phyloP scores from a whole-genome alignment of 2,797 vertebrate species.

The Gila robusta region DNA sequence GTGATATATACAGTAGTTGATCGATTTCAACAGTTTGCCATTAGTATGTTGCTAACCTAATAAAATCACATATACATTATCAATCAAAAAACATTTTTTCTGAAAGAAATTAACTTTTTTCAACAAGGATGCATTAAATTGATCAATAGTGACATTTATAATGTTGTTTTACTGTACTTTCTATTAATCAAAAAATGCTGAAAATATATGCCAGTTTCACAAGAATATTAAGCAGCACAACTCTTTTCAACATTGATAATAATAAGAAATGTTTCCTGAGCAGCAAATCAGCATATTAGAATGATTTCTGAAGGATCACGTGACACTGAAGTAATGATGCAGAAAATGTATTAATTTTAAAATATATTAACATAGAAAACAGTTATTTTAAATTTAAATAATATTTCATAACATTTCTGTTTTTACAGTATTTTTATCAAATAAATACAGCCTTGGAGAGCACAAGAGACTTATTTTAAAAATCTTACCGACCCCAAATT shows the following conservation, averaged over 20 bases:
- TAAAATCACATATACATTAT: background rate
- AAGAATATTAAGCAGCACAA: background rate
- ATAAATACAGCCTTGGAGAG: background rate
- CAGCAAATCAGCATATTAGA: background rate
- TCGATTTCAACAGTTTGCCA: background rate
- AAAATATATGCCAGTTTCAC: too few relatives aligned
- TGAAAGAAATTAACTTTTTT: too few relatives aligned
- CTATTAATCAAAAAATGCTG: background rate
- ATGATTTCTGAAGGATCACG: background rate
- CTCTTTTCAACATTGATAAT: background rate
- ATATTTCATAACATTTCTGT: background rate
- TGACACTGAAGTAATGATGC: background rate
- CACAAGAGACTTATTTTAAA: background rate
- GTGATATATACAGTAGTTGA: background rate
- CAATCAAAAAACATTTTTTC: background rate
- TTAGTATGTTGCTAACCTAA: background rate
- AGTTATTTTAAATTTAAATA: background rate
- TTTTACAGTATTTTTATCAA: background rate
- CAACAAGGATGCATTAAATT: background rate
- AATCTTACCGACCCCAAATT: background rate
- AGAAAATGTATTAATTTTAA: background rate
- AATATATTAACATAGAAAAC: background rate
- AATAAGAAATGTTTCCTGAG: background rate
- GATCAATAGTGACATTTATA: background rate
- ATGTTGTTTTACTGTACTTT: background rate